phyloP scores from a whole-genome alignment of 2,888 invertebrate genomes.

The Rhyacophila evoluta region DNA sequence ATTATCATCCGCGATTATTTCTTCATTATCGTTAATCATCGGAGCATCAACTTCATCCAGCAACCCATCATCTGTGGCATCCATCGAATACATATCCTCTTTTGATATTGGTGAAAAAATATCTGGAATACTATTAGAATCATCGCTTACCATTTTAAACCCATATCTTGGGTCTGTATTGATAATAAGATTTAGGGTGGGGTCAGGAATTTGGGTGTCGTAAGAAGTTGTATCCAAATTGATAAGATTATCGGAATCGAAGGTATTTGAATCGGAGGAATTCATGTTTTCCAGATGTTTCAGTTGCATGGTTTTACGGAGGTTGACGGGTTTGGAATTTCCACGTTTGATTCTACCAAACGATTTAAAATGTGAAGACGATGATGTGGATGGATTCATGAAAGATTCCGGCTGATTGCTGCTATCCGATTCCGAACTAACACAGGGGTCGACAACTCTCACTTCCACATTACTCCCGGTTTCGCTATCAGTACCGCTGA shows the following conservation, averaged over 20 bases:
- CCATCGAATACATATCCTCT: neutral
- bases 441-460: conserved; percentile 64
- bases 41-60: conserved; percentile 43
- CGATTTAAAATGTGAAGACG: conserved; percentile 39
- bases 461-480: conserved; percentile 67
- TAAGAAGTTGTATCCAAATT: conserved; percentile 40
- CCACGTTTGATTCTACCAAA: conserved; percentile 43
- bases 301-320: conserved; percentile 30
- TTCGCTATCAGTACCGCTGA: conserved; percentile 67
- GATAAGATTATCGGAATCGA: conserved; percentile 40
- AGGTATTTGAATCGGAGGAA: conserved; percentile 36
- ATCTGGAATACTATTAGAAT: conserved; percentile 34
- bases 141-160: conserved; percentile 28
- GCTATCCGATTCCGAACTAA: conserved; percentile 68
- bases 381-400: conserved; percentile 33
- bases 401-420: conserved; percentile 58
- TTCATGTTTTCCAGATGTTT: neutral
- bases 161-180: conserved; percentile 47
- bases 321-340: conserved; percentile 33
- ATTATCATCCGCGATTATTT: too few relatives aligned
- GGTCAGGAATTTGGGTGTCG: conserved; percentile 53
- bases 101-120: conserved; percentile 29
- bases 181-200: conserved; percentile 45
- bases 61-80: conserved; percentile 45
- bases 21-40: conserved; percentile 39